These are phyloP conservation scores for Gastrophryne carolinensis DNA, from an alignment of 2,797 vertebrate genomes.

Conservation along the genomic window DNA sequence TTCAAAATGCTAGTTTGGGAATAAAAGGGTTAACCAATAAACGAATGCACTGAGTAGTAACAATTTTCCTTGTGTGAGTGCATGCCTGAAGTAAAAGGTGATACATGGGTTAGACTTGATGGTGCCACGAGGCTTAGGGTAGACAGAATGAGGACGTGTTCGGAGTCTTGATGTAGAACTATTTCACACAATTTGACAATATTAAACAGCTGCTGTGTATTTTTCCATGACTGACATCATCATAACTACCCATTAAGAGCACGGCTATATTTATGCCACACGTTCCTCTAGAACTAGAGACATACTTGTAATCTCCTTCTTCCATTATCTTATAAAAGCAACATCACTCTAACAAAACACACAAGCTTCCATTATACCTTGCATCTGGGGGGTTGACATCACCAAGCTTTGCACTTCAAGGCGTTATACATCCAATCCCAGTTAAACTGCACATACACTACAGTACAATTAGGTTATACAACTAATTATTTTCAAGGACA, in stretches of 20 bases:
- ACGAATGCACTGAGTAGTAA: no score
- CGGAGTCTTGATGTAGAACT: background rate
- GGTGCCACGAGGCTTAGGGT: slow-evolving; percentile 22
- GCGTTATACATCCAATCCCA: no score
- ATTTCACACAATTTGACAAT: slow-evolving; percentile 26
- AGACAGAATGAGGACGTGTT: background rate
- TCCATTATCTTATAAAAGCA: background rate
- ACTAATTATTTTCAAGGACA: no score
- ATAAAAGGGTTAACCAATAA: background rate
- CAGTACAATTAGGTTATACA: no score
- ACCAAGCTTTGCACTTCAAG: no score
- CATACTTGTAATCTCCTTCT: background rate
- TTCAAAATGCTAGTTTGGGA: no score
- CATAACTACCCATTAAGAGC: no score
- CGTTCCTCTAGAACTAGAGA: background rate
- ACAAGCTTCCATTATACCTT: no score
- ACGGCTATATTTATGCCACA: background rate
- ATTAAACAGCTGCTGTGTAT: slow-evolving; percentile 26
- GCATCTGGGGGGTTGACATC: background rate
- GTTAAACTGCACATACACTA: no score
- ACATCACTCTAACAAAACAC: background rate
- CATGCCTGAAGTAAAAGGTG: slow-evolving; percentile 32
- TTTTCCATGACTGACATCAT: background rate
- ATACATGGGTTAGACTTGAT: background rate
- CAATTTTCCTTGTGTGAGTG: background rate